Base-by-base conservation (phyloP, 1,140 invertebrate species). In the Rhagoletis zephyria region DNA sequence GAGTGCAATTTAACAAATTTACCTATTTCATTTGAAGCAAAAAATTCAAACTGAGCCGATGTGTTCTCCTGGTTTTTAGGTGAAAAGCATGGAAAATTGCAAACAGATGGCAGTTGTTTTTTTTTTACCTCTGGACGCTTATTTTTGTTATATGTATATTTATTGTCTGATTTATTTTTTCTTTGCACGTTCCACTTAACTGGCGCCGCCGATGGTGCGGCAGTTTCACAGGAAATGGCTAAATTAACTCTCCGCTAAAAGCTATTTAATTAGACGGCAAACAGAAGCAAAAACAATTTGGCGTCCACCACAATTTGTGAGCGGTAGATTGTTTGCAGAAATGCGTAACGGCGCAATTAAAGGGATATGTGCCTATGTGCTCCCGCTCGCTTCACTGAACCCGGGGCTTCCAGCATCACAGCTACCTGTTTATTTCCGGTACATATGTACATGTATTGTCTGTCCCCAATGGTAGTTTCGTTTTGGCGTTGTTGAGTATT, bases 221-320 rank as follows among this genome's bases (percentile, higher is more conserved):
- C 67, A 74, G 40, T 74, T 74, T 40, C 67, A 74, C 60, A n/a
- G 81, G 81, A 85, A 85, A 85, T 85, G 59, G 81, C 81, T 85
- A 51, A 85, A 85, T 85, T 85, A 85, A 85, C 60, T 85, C 60
- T 85, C 81, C 81, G 48, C 81, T 85, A 85, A 85, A 61, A 85
- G 81, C 81, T 85, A 85, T 85, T 85, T 85, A 85, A 85, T 85
- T 85, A 85, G 51, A 85, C 81, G 40, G 51, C 59, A 60, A 85
- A 85, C 81, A 85, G 51, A 6, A 85, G 56, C 81, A 30, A 60
- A 59, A 59, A 85, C 19, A 85, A 85, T 59, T 74, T 42, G 40
- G 14, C 10, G 40, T 45, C 45, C 48, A 7, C 67, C 67, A 4
- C 42, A 63, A 56, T 10, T 63, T 45, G 42, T n/a, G 42, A 74